Evolutionary conservation across 2,888 invertebrate genomes (phyloP).

Genomic region (Phorcus lineatus): DNA sequence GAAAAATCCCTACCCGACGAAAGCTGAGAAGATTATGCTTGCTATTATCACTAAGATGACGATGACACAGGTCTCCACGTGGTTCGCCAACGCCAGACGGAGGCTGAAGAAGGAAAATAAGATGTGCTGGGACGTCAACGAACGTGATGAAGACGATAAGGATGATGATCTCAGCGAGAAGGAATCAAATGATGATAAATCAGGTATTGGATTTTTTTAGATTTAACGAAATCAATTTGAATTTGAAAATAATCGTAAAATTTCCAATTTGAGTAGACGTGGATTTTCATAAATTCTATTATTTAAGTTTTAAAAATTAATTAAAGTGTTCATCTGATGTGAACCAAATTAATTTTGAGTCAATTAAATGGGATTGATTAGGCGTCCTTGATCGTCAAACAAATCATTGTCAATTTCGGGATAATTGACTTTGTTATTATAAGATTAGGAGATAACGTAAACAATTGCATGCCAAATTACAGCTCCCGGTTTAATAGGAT

Average conservation of each 20-base stretch:
- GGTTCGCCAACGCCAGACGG: slow-evolving; percentile 96
- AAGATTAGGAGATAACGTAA: background rate
- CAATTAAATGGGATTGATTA: too few relatives aligned
- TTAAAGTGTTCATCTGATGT: too few relatives aligned
- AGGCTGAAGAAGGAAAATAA: slow-evolving; percentile 97
- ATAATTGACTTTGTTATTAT: background rate
- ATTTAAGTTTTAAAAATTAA: too few relatives aligned
- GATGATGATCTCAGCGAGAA: slow-evolving; percentile 52
- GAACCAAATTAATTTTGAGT: too few relatives aligned
- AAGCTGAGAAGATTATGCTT: slow-evolving; percentile 96
- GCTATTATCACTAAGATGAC: slow-evolving; percentile 97
- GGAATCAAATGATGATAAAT: slow-evolving; percentile 47
- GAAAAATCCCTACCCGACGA: slow-evolving; percentile 97
- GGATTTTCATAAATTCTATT: too few relatives aligned
- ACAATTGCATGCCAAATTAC: slow-evolving; percentile 4
- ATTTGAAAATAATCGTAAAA: too few relatives aligned
- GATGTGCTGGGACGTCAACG: slow-evolving; percentile 86
- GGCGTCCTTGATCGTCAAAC: background rate
- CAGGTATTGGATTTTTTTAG: background rate
- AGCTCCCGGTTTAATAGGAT: background rate
- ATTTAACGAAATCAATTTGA: too few relatives aligned
- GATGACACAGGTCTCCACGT: slow-evolving; percentile 91
- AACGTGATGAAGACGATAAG: slow-evolving; percentile 65
- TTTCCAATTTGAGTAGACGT: too few relatives aligned
- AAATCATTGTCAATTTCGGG: slow-evolving; percentile 9